phyloP scores from a whole-genome alignment of 2,113 vertebrate genomes.

The Phoxinus phoxinus region DNA sequence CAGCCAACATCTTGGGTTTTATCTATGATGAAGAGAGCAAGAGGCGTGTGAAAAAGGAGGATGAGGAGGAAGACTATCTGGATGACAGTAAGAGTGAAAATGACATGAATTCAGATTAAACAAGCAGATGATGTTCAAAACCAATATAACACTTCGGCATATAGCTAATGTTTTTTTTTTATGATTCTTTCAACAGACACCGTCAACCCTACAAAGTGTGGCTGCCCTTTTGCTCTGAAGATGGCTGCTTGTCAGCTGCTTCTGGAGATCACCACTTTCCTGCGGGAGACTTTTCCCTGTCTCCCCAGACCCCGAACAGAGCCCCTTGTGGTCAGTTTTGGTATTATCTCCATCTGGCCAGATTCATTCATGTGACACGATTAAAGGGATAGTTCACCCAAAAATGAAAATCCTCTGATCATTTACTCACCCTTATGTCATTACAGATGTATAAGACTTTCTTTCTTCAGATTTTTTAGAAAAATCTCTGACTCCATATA shows the following conservation, averaged over 20 bases:
- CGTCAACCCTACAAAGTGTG: slow-evolving; percentile 97
- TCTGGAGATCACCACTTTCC: slow-evolving; percentile 96
- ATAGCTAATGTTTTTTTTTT: background rate
- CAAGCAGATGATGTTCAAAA: background rate
- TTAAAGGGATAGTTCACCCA: background rate
- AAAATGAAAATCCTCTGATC: background rate
- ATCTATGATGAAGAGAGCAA: slow-evolving; percentile 98
- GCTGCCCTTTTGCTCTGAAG: slow-evolving; percentile 96
- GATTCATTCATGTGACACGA: background rate
- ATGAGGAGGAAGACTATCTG: slow-evolving; percentile 98
- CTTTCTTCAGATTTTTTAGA: too few species aligned
- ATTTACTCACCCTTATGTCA: too few species aligned
- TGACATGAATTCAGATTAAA: background rate
- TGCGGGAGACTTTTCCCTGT: slow-evolving; percentile 95
- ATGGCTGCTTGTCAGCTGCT: slow-evolving; percentile 97
- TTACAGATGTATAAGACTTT: too few species aligned
- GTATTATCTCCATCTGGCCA: background rate
- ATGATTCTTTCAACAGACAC: slow-evolving; percentile 79
- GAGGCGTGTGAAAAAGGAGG: slow-evolving; percentile 91
- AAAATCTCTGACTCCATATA: too few species aligned
- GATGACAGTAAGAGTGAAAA: slow-evolving; percentile 94
- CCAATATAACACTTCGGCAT: background rate
- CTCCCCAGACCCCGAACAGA: slow-evolving; percentile 91
- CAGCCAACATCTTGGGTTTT: slow-evolving; percentile 94
- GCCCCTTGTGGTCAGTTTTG: slow-evolving; percentile 87